These are phyloP conservation scores for Aporrectodea caliginosa DNA, from an alignment of 1,140 invertebrate species.

Conservation along the genomic window DNA sequence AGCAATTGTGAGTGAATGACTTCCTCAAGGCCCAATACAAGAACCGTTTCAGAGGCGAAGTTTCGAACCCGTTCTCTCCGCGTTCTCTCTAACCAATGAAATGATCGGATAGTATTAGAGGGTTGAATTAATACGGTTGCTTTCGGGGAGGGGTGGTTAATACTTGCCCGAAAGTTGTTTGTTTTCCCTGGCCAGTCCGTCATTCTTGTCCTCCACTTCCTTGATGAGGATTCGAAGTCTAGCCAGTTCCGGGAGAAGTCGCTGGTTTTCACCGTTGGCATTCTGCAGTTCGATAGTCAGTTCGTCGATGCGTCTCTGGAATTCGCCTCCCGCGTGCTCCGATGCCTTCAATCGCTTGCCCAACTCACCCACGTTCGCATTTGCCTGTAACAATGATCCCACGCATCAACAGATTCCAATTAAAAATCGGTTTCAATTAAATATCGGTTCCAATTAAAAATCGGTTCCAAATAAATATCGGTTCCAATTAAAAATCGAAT, in stretches of 20 bases:
- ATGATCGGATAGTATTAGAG: neutral
- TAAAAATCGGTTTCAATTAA: too few species aligned
- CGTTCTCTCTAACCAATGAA: neutral
- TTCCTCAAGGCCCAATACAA: too few species aligned
- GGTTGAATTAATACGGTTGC: neutral
- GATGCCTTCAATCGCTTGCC: conserved; percentile 49
- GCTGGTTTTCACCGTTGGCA: conserved; percentile 47
- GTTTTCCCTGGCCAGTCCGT: conserved; percentile 52
- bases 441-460: too few species aligned
- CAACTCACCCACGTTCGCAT: conserved; percentile 32
- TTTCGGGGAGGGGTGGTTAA: too few species aligned
- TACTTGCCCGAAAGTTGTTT: conserved; percentile 48
- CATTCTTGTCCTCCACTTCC: conserved; percentile 52
- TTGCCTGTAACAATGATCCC: too few species aligned
- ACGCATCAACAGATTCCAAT: too few species aligned
- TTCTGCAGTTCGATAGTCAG: conserved; percentile 43
- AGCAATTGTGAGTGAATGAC: too few species aligned
- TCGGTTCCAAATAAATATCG: too few species aligned
- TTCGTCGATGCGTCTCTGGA: conserved; percentile 49
- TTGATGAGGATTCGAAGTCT: conserved; percentile 47
- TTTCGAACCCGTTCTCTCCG: neutral
- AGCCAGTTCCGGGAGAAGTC: conserved; percentile 47
- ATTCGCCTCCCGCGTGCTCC: conserved; percentile 50
- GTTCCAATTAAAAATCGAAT: too few species aligned
- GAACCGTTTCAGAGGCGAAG: too few species aligned